phyloP scores from a whole-genome alignment of 1,140 invertebrate genomes.

The Nilaparvata lugens region DNA sequence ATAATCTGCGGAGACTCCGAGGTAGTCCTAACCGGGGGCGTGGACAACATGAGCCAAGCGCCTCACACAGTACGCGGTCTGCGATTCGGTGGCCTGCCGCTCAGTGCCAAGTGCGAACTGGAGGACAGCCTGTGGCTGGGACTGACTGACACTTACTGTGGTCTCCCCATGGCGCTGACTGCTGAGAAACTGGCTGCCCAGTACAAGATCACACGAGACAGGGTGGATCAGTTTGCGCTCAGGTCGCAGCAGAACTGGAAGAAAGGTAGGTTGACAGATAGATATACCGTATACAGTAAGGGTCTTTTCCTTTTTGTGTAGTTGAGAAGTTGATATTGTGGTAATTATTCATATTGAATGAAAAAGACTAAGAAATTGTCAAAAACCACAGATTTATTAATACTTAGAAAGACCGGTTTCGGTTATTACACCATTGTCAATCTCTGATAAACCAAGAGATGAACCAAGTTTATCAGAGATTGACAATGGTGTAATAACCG shows the following conservation, averaged over 20 bases:
- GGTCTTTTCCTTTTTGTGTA: no score
- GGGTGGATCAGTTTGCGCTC: slow-evolving; percentile 83
- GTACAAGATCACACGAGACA: slow-evolving; percentile 74
- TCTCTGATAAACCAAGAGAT: no score
- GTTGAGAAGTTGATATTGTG: no score
- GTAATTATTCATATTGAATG: no score
- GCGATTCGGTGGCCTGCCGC: slow-evolving; percentile 84
- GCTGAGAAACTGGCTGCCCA: slow-evolving; percentile 94
- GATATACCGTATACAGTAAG: no score
- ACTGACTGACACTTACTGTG: slow-evolving; percentile 80
- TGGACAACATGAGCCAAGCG: slow-evolving; percentile 93
- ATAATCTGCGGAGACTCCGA: slow-evolving; percentile 78
- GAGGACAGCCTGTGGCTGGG: slow-evolving; percentile 93
- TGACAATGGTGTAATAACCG: no score
- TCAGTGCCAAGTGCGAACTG: slow-evolving; percentile 70
- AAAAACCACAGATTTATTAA: no score
- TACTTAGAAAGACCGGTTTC: no score
- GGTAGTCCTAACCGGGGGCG: slow-evolving; percentile 83
- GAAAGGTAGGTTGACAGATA: no score
- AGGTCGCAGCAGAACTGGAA: slow-evolving; percentile 78
- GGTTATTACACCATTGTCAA: no score
- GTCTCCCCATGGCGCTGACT: slow-evolving; percentile 92
- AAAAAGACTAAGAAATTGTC: no score
- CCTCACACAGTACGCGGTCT: slow-evolving; percentile 81
- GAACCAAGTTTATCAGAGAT: no score